These are phyloP conservation scores for Ptychadena robeensis DNA, from an alignment of 2,797 vertebrate species.

Conservation along the genomic window DNA sequence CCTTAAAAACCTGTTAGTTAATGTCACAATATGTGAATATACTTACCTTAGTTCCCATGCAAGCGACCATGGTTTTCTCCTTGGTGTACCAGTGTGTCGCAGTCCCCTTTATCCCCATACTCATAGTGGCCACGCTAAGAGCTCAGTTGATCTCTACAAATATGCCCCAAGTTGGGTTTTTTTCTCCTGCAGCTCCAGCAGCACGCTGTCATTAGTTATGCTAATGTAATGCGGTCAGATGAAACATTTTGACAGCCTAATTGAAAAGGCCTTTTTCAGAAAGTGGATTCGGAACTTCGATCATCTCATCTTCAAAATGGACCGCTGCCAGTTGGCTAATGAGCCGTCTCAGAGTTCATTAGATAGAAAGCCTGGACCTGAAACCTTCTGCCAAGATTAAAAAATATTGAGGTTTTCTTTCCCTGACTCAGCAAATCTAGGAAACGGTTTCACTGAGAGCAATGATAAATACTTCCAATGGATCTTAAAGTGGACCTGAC, in stretches of 20 bases:
- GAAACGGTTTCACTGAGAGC: not conserved
- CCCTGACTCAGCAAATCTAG: conserved; percentile 1
- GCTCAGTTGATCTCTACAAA: not conserved
- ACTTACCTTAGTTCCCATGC: too few relatives aligned
- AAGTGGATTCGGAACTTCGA: not conserved
- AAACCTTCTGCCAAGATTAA: not conserved
- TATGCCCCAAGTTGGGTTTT: not conserved
- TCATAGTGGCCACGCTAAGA: too few relatives aligned
- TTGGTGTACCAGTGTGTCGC: too few relatives aligned
- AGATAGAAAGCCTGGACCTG: conserved; percentile 43
- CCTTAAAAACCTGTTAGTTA: too few relatives aligned
- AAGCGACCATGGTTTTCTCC: too few relatives aligned
- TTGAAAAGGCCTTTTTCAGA: conserved; percentile 16
- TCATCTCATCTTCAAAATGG: conserved; percentile 17
- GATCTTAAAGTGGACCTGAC: not conserved
- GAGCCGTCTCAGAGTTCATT: conserved; percentile 39
- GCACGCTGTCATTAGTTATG: conserved; percentile 16
- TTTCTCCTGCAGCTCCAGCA: not conserved
- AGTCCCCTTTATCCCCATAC: too few relatives aligned
- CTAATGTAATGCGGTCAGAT: conserved; percentile 36
- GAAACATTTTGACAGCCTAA: conserved; percentile 49
- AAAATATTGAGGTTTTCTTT: not conserved
- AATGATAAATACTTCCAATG: not conserved
- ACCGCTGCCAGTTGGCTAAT: conserved; percentile 30
- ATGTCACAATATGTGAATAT: too few relatives aligned